These are phyloP conservation scores for Latrodectus geometricus DNA, from an alignment of 1,140 invertebrate genomes.

Conservation along the genomic window DNA sequence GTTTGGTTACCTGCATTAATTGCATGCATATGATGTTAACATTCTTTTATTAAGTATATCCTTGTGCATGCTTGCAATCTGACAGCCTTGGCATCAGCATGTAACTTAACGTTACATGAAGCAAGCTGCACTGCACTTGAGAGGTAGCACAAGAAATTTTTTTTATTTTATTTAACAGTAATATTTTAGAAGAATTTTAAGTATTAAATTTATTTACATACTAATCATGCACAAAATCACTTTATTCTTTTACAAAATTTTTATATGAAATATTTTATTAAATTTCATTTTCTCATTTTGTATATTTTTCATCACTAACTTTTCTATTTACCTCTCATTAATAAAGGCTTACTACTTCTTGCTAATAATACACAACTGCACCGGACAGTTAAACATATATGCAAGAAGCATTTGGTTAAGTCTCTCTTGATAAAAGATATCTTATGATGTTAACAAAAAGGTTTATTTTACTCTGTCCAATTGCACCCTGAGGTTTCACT, in stretches of 20 bases:
- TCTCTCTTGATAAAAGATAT: not conserved
- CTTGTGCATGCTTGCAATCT: conserved; percentile 41
- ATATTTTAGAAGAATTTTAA: not conserved
- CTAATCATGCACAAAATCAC: conserved; percentile 1
- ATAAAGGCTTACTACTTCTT: conserved; percentile 58
- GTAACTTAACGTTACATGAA: conserved; percentile 55
- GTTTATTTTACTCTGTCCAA: too few relatives aligned
- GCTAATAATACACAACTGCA: conserved; percentile 39
- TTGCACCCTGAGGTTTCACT: too few relatives aligned
- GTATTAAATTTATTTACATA: not conserved
- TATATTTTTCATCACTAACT: not conserved
- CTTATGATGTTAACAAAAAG: too few relatives aligned
- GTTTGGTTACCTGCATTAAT: too few relatives aligned
- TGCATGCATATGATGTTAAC: not conserved
- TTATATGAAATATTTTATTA: not conserved
- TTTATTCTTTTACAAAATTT: not conserved
- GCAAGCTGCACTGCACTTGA: conserved; percentile 34
- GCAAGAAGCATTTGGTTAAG: conserved; percentile 60
- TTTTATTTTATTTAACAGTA: not conserved
- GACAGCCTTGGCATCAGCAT: conserved; percentile 53
- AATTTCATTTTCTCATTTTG: not conserved
- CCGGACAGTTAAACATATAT: conserved; percentile 12
- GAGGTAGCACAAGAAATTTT: conserved; percentile 30
- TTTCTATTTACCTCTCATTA: conserved; percentile 17
- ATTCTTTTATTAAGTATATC: not conserved